These are phyloP conservation scores for Exaiptasia diaphana DNA, from an alignment of 64 coral and sea anemone species.

Conservation along the genomic window DNA sequence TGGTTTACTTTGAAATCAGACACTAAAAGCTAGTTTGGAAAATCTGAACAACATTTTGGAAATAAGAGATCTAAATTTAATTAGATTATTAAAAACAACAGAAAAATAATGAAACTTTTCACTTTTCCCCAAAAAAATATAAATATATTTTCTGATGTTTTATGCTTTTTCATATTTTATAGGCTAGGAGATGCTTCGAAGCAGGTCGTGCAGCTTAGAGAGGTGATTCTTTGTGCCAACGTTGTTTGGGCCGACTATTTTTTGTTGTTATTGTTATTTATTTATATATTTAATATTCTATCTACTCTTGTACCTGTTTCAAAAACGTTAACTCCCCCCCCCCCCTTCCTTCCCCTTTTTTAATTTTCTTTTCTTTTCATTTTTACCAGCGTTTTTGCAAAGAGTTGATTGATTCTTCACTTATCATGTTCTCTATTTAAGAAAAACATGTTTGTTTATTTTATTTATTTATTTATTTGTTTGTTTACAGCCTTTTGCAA, in stretches of 20 bases:
- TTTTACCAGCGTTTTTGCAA: neutral
- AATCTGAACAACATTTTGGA: too few relatives aligned
- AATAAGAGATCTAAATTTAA: too few relatives aligned
- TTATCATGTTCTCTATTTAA: neutral
- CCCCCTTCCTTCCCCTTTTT: neutral
- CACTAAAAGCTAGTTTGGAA: too few relatives aligned
- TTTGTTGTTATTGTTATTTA: neutral
- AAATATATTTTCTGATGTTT: too few relatives aligned
- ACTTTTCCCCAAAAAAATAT: too few relatives aligned
- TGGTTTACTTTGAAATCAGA: too few relatives aligned
- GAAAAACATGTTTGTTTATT: neutral
- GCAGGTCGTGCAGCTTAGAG: constrained; percentile 47
- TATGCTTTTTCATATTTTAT: neutral
- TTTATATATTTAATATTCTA: neutral
- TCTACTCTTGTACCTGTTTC: neutral
- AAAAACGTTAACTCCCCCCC: neutral
- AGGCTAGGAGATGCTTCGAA: constrained; percentile 75
- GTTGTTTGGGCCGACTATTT: neutral
- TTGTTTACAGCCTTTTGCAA: too few relatives aligned
- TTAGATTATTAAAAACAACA: too few relatives aligned
- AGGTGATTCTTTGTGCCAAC: neutral
- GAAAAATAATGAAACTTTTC: too few relatives aligned
- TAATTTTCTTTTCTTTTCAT: neutral
- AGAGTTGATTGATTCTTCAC: neutral
- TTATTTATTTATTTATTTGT: neutral